A percentile compares a stretch with the other conserved stretches of the same genome.
These are phyloP conservation scores for Bolinopsis microptera DNA, from an alignment of 37 sponge, comb jelly and placozoan species.

Conservation along the genomic window DNA sequence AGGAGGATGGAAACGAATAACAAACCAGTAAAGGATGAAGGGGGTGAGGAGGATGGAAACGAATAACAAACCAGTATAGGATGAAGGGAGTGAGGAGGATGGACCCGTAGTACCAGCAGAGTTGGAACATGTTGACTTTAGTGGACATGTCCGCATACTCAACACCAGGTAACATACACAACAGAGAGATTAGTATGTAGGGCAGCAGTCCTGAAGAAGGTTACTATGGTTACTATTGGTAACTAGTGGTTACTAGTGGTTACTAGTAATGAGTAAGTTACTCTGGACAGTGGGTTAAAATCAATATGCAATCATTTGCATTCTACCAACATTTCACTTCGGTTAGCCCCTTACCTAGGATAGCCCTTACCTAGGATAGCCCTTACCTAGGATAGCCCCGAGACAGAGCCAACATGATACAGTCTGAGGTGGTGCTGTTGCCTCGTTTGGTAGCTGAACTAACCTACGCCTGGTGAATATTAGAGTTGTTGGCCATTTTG, in stretches of 20 bases:
- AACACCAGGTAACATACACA: not conserved
- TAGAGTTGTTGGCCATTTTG: not conserved
- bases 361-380: no score
- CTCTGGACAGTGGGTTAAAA: no score
- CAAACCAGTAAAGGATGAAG: not conserved
- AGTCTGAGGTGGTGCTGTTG: conserved; percentile 19
- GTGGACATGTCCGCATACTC: not conserved
- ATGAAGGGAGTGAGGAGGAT: not conserved
- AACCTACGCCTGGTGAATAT: not conserved
- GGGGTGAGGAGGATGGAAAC: not conserved
- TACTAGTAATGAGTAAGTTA: no score
- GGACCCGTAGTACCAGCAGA: not conserved
- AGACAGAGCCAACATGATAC: conserved; percentile 3
- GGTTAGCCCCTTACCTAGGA: no score
- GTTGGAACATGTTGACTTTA: not conserved
- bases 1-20: no score
- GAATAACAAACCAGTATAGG: not conserved
- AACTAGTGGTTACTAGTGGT: not conserved
- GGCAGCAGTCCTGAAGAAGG: not conserved
- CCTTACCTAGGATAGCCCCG: not conserved
- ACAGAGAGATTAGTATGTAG: not conserved
- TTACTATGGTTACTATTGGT: not conserved
- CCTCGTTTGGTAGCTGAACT: not conserved
- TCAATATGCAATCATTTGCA: no score
- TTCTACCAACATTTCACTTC: no score